Evolutionary conservation across 2,113 vertebrate species (phyloP).

Genomic region (Spilogale gracilis): DNA sequence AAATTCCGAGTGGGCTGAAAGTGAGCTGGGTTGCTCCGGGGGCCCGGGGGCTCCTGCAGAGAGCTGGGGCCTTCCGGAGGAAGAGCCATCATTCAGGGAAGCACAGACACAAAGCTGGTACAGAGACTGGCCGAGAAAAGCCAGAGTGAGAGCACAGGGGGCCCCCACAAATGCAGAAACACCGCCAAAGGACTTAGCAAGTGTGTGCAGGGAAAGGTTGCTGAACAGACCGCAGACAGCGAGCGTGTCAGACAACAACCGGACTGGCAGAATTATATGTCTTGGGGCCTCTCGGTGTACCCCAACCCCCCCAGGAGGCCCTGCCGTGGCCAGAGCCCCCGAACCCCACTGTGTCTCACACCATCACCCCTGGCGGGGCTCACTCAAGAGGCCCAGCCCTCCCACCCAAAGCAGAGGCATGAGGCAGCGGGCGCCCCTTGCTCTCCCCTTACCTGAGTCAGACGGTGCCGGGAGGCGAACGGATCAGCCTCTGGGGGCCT

Average conservation of each 20-base stretch:
- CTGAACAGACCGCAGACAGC: rapidly evolving
- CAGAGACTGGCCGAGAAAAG: neutral
- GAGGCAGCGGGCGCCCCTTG: neutral
- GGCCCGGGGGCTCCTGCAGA: neutral
- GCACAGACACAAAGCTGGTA: too few species aligned
- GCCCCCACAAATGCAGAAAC: neutral
- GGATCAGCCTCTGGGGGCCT: conserved; percentile 70
- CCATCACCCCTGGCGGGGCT: neutral
- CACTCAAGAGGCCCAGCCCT: neutral
- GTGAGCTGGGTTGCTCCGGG: neutral
- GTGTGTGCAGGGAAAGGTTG: rapidly evolving
- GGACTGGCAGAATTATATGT: neutral
- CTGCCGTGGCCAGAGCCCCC: neutral
- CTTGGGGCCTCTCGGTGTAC: neutral
- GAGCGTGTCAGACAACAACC: rapidly evolving
- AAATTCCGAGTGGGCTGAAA: neutral
- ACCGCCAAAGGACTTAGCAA: neutral
- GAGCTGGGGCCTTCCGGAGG: neutral
- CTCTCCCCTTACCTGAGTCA: conserved; percentile 85
- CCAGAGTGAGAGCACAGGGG: neutral
- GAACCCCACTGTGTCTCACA: too few species aligned
- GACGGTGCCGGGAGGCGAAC: conserved; percentile 79
- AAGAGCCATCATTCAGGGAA: neutral
- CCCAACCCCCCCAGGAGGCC: rapidly evolving
- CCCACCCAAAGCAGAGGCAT: rapidly evolving